These are phyloP conservation scores for Eupsilia transversa DNA, from an alignment of 2,888 invertebrate species.

Conservation along the genomic window DNA sequence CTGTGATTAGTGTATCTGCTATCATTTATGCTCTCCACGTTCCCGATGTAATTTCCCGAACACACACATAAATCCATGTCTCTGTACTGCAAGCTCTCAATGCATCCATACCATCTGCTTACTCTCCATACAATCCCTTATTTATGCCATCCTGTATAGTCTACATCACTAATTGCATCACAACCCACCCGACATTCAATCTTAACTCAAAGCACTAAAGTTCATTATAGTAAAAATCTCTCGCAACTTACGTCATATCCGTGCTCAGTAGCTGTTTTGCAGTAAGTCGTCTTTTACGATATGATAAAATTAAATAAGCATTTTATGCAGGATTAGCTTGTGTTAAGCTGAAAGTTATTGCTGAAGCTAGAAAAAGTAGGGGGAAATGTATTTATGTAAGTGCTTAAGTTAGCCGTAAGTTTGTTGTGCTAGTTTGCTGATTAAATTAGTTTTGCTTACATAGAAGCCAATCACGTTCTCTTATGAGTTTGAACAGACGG, in stretches of 20 bases:
- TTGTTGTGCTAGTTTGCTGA: conserved; percentile 11
- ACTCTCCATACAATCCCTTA: conserved; percentile 24
- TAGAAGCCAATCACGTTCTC: conserved; percentile 6
- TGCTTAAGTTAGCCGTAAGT: conserved; percentile 8
- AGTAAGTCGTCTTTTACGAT: conserved; percentile 66
- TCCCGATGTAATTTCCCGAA: background rate
- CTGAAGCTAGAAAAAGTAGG: conserved; percentile 28
- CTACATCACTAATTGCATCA: conserved; percentile 48
- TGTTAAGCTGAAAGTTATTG: conserved; percentile 46
- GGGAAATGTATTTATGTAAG: conserved; percentile 13
- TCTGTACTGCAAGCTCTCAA: conserved; percentile 27
- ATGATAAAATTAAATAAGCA: conserved; percentile 69
- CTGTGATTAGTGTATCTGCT: background rate
- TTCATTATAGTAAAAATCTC: background rate
- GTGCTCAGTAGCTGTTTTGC: conserved; percentile 27
- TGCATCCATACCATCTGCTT: conserved; percentile 40
- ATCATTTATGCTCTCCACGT: conserved; percentile 1
- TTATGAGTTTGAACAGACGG: background rate
- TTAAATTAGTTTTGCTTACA: conserved; percentile 8
- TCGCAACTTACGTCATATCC: conserved; percentile 11
- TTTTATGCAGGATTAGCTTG: conserved; percentile 63
- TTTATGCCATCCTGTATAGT: conserved; percentile 28
- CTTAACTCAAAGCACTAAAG: conserved; percentile 23
- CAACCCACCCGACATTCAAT: conserved; percentile 11
- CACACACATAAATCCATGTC: conserved; percentile 31